phyloP scores from a whole-genome alignment of 1,140 invertebrate species.

The Littorina saxatilis region DNA sequence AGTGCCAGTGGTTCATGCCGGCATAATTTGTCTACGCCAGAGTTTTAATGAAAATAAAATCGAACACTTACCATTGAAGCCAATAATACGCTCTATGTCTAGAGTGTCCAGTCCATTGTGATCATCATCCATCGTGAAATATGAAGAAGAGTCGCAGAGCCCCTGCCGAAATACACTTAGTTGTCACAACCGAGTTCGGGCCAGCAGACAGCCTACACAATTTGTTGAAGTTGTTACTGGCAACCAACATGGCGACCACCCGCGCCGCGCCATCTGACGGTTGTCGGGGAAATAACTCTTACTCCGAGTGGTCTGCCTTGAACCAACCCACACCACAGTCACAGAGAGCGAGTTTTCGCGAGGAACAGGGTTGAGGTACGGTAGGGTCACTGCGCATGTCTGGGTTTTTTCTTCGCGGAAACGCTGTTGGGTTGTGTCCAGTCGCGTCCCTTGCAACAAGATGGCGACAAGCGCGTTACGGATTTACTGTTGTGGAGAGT shows the following conservation, averaged over 20 bases:
- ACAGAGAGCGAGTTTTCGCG: too few relatives aligned
- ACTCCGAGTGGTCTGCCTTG: neutral
- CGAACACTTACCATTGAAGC: constrained; percentile 62
- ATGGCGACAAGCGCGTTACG: too few relatives aligned
- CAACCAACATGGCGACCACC: constrained; percentile 64
- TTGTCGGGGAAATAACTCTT: neutral
- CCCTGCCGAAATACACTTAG: neutral
- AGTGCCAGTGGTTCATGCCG: too few relatives aligned
- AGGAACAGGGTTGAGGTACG: too few relatives aligned
- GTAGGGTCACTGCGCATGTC: too few relatives aligned
- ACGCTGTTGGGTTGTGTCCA: too few relatives aligned
- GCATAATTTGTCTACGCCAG: too few relatives aligned
- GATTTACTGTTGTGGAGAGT: too few relatives aligned
- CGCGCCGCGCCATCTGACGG: constrained; percentile 42
- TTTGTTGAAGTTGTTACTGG: constrained; percentile 59
- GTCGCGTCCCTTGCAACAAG: too few relatives aligned
- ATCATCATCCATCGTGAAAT: constrained; percentile 35
- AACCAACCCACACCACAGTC: too few relatives aligned
- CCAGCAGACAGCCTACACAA: neutral
- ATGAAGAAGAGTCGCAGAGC: neutral
- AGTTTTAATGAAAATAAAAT: too few relatives aligned
- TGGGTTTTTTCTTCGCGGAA: too few relatives aligned
- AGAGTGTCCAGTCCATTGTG: constrained; percentile 38
- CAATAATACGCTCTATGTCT: constrained; percentile 61
- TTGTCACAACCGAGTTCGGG: neutral